A percentile compares a stretch with the other conserved stretches of the same genome.
These are phyloP conservation scores for Corythoichthys haematopterus DNA, from an alignment of 2,113 vertebrate genomes.

Conservation along the genomic window DNA sequence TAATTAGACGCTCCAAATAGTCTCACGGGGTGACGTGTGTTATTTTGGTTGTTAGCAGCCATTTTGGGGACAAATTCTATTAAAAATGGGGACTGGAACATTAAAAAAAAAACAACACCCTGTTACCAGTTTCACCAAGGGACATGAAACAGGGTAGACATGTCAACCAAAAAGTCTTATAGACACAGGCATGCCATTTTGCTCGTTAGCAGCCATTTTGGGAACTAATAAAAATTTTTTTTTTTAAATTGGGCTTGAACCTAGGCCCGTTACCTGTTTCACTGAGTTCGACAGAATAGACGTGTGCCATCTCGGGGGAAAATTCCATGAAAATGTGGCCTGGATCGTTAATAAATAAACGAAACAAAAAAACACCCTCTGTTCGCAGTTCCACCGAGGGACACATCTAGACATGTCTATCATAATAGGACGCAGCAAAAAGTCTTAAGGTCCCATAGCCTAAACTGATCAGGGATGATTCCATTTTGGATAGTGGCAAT, in stretches of 20 bases:
- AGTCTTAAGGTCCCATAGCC: neutral
- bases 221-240: too few species aligned
- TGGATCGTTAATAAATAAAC: neutral
- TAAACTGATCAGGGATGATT: neutral
- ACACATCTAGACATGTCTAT: neutral
- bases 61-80: too few species aligned
- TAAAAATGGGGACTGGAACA: too few species aligned
- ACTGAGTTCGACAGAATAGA: too few species aligned
- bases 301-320: neutral
- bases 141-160: too few species aligned
- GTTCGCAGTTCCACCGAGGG: neutral
- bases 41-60: neutral
- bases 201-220: neutral
- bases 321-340: neutral
- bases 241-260: too few species aligned
- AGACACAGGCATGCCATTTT: neutral
- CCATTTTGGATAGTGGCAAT: neutral
- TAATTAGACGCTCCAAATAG: too few species aligned
- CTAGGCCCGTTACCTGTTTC: too few species aligned
- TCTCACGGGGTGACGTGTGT: too few species aligned
- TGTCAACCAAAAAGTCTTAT: too few species aligned
- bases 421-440: neutral
- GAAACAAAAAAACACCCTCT: neutral
- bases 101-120: too few species aligned
- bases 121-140: too few species aligned